These are phyloP conservation scores for Mycetomoellerius zeteki DNA, from an alignment of 1,140 invertebrate species.

Conservation along the genomic window DNA sequence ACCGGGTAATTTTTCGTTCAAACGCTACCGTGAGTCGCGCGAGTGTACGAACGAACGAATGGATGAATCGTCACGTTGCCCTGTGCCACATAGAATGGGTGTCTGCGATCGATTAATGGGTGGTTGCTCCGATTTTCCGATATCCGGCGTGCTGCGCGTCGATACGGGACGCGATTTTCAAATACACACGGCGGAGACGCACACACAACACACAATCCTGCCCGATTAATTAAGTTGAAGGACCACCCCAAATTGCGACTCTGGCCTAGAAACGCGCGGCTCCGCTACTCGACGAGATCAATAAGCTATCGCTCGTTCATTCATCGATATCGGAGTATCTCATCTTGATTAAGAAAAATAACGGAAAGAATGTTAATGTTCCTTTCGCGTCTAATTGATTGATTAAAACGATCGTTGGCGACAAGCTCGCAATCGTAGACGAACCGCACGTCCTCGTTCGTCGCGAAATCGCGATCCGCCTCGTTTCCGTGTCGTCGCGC, in stretches of 20 bases:
- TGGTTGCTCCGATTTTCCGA: constrained; percentile 29
- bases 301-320: constrained; percentile 5
- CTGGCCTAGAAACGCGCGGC: background rate
- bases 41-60: constrained; percentile 59
- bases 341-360: background rate
- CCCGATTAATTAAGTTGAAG: constrained; percentile 58
- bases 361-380: background rate
- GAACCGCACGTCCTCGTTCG: background rate
- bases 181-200: constrained; percentile 41
- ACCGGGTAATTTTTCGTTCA: constrained; percentile 47
- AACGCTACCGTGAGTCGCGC: constrained; percentile 11
- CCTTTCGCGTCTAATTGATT: constrained; percentile 1
- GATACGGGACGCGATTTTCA: constrained; percentile 33
- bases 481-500: background rate
- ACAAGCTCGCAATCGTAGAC: background rate
- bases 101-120: constrained; percentile 41
- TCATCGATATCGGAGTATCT: background rate
- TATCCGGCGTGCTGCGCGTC: constrained; percentile 36
- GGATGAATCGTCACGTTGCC: constrained; percentile 46
- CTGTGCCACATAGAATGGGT: constrained; percentile 43
- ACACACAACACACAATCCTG: constrained; percentile 52
- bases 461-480: constrained; percentile 16
- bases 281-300: background rate
- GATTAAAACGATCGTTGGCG: background rate
- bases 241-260: constrained; percentile 49